Evolutionary conservation across 2,113 vertebrate species (phyloP), one percentile per base, ranked within the genome.

Genomic region (Dasyurus viverrinus): DNA sequence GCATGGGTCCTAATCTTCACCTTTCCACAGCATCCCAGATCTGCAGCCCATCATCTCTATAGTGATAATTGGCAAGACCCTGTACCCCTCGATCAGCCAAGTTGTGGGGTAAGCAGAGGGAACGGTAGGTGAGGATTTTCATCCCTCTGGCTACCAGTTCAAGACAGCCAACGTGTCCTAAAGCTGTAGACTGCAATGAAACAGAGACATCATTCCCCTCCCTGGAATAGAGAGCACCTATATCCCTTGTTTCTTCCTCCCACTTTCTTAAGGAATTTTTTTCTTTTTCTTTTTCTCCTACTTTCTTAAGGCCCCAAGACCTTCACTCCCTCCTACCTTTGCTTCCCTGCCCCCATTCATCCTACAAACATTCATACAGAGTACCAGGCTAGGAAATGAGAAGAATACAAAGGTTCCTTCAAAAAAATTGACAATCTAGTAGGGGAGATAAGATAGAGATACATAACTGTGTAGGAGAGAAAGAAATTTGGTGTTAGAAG

Each of bases 61-160:
- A 98, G 97, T 96, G 97, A 96, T 96, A 98, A 93, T 97, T 97
- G 11, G 97, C 96, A 6, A 98, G 46, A 1, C 92, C 90, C 25
- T 97, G 94, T 48, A 97, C 24, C 7, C 94, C 97, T 0, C 97
- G 94, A 22, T 96, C 97, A 52, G 95, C 57, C 8, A 98, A 96
- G 48, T 98, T 95, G 0, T 98, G 98, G 46, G 97, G 96, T 1
- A 98, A 94, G 92, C 98, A 98, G 94, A 98, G 97, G 91, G 98
- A 98, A n/a, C 89, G 95, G 97, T 98, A 98, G 42, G 97, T 98
- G 68, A 92, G 23, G 36, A 47, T 30, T 19, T 84, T 89, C 50
- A 96, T 94, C 2, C 53, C 96, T 42, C 60, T 96, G 42, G 50
- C 50, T 0, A 94, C 22, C 55, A 96, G 92, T 8, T 91, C 52